Evolutionary conservation across 1,140 invertebrate genomes (phyloP), one percentile per base, ranked within the genome.

Genomic region (Lysiphlebus fabarum): DNA sequence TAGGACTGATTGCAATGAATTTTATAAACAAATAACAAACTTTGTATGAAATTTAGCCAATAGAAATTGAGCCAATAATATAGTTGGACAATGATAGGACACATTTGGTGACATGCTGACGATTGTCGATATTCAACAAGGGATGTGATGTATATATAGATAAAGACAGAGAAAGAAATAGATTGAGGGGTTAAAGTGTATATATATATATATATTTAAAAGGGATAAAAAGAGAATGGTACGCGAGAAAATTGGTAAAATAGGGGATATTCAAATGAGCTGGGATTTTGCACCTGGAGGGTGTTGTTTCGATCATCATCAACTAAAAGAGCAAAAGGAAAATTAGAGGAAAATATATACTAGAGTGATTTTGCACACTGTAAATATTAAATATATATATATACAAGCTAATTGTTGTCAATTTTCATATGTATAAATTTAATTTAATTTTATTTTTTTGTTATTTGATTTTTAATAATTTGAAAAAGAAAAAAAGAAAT

Each of bases 1-100:
- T 68, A 70, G 70, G 67, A 61, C 67, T 70, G 68, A 71, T 71
- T 70, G 70, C 70, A 64, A 65, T 65, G 65, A 65, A 65, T 71
- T 64, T 64, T 59, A 59, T 62, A 26, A 26, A 59, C 58, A 63
- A 63, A 63, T 63, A 63, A 53, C 17, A 26, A 26, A 26, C 17
- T 1, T 26, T 26, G 17, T 26, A 26, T 26, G 17, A 26, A 26
- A 26, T 26, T 26, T 26, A 26, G 17, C 17, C 17, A 26, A 26
- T 26, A 26, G 17, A 37, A 57, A 34, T 49, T 48, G 8, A 17
- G 44, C 58, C 62, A 58, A 61, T 64, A 58, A 56, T 45, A 37
- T 14, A 53, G 42, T 44, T 34, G 48, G 36, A 51, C 26, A 37
- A n/a, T 34, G 49, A 38, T 59, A 41, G 41, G 34, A 61, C 51